Conservation (phyloP, 2,797 vertebrate species). For the Manis crassicaudata region DNA sequence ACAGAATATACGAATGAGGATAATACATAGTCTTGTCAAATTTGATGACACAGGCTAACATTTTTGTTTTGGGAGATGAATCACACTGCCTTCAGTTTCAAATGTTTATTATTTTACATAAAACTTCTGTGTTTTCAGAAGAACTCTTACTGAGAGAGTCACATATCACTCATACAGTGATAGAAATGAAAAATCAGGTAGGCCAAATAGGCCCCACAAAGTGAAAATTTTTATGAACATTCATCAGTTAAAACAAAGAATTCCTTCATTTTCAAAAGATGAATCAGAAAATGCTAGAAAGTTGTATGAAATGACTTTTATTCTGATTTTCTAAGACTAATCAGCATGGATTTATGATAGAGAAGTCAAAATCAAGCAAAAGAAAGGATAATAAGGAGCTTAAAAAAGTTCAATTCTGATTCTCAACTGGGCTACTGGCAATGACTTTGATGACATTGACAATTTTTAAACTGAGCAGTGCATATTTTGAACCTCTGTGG, state of each 20-base stretch:
- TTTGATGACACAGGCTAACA: not conserved
- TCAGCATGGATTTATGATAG: not conserved
- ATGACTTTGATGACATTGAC: not conserved
- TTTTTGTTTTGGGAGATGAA: not conserved
- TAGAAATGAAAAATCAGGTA: conserved; percentile 22
- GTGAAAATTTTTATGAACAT: not conserved
- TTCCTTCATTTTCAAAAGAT: not conserved
- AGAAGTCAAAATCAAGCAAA: conserved; percentile 41
- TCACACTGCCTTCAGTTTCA: conserved; percentile 1
- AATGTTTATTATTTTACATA: not conserved
- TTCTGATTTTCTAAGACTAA: not conserved
- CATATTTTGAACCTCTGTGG: not conserved
- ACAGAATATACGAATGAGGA: not conserved
- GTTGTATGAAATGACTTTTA: not conserved
- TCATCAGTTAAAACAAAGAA: not conserved
- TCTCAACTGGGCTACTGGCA: not conserved
- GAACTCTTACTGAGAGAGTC: not conserved
- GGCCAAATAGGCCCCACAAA: not conserved
- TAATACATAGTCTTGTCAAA: not conserved
- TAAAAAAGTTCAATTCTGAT: conserved; percentile 38
- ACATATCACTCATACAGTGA: not conserved
- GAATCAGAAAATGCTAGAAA: conserved; percentile 8
- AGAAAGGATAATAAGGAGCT: not conserved
- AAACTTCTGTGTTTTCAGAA: not conserved
- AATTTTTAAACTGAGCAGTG: not conserved